Base-by-base conservation (phyloP, 2,888 invertebrate species). In the Clusia tigrina region DNA sequence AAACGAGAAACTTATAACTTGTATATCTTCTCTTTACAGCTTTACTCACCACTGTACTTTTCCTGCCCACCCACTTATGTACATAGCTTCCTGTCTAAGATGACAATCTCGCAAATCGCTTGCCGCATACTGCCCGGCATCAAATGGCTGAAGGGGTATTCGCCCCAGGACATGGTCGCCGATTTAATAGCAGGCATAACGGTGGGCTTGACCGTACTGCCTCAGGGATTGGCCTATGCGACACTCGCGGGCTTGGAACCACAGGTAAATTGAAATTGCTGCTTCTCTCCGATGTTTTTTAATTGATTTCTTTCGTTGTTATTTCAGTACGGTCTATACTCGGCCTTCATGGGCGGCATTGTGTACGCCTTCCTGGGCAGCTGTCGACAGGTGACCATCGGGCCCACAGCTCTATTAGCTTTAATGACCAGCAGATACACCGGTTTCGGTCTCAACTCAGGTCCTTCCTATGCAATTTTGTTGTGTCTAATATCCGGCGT, bases 261-360 rank as follows among this genome's bases (percentile, higher is more conserved):
- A 32, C 92, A 93, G 88, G 92, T 92, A 86, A 64, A 66, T 66
- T 55, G 12, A 23, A 15, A 24, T 3, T 18, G 5, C 3, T 58
- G 57, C 37, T 20, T 17, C 55, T 46, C 22, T 20, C 32, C 18
- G 1, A 54, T 32, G 15, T 56, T 38, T 48, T 26, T n/a, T 17
- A 37, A 51, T 25, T n/a, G n/a, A n/a, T n/a, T n/a, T n/a, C n/a
- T 3, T 54, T 1, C 26, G 54, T 1, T n/a, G 15, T 48, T 48
- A 1, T 37, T 12, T 42, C 64, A 97, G 94, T 96, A 95, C 85
- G 97, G 97, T 2, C 87, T 98, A 56, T 97, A 97, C 85, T 95
- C 96, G 0, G 93, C 96, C 1, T 97, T 97, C 83, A 89, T 95
- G 84, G 96, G 96, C 1, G 95, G 96, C 32, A 93, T 97, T 81